Percentiles rank a stretch among this genome's conserved stretches.
phyloP scores from a whole-genome alignment of 2,113 vertebrate genomes.

The Vidua chalybeata region DNA sequence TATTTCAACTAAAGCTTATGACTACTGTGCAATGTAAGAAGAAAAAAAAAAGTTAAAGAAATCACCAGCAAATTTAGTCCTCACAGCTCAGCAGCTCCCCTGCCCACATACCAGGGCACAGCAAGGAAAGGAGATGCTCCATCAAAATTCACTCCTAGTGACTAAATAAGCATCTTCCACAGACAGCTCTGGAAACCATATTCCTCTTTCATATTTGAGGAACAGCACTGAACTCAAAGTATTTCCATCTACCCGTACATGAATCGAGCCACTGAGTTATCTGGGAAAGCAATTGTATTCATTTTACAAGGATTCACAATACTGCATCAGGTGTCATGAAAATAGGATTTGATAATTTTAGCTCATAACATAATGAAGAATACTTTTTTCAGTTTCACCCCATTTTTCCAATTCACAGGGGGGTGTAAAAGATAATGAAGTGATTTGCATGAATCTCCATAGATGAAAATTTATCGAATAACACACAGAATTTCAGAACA shows the following conservation, averaged over 20 bases:
- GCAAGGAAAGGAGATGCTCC: neutral
- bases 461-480: neutral
- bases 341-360: neutral
- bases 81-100: neutral
- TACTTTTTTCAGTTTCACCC: neutral
- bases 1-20: neutral
- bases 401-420: neutral
- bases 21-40: neutral
- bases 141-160: neutral
- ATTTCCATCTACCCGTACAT: neutral
- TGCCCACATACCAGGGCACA: neutral
- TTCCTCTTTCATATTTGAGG: neutral
- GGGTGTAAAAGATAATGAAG: neutral
- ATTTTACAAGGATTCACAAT: neutral
- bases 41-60: neutral
- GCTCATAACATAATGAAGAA: neutral
- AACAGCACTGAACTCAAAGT: neutral
- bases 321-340: neutral
- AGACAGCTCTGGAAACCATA: neutral
- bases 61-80: neutral
- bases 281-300: rapidly evolving
- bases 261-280: neutral
- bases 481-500: neutral
- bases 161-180: neutral
- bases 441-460: neutral